Evolutionary conservation across 2,113 vertebrate species (phyloP).

Genomic region (Poicephalus gulielmi): DNA sequence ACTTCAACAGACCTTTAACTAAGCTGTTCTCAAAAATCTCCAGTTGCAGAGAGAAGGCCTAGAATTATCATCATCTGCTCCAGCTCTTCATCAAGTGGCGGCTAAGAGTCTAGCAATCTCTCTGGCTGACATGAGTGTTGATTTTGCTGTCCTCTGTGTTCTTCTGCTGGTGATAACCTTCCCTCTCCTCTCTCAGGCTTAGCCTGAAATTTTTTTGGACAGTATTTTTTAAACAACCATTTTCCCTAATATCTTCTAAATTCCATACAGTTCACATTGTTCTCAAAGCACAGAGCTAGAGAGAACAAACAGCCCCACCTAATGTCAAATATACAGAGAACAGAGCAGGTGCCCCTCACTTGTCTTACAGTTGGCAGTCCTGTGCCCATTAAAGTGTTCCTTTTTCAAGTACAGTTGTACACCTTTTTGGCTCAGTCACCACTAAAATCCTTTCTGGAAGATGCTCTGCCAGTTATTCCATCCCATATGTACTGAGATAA

Average conservation of each 20-base stretch:
- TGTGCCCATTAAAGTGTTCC: neutral
- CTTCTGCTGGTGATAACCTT: neutral
- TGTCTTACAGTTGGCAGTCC: neutral
- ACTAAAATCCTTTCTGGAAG: neutral
- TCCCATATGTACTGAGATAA: neutral
- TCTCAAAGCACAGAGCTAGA: neutral
- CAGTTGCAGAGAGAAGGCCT: neutral
- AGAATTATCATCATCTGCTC: neutral
- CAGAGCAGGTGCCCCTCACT: neutral
- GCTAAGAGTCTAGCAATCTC: neutral
- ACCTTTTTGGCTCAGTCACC: neutral
- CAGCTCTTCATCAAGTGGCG: neutral
- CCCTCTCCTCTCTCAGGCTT: neutral
- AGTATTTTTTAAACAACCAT: neutral
- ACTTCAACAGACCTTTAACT: neutral
- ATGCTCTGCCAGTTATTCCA: neutral
- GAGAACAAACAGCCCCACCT: neutral
- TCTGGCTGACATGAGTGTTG: rapidly evolving
- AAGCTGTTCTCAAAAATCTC: neutral
- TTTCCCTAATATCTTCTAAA: neutral
- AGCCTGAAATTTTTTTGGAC: neutral
- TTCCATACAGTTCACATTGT: no score
- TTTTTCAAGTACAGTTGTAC: neutral
- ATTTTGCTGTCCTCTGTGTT: neutral
- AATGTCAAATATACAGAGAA: rapidly evolving